Evolutionary conservation across 1,140 invertebrate species (phyloP).

Genomic region (Heliothis subflexa): DNA sequence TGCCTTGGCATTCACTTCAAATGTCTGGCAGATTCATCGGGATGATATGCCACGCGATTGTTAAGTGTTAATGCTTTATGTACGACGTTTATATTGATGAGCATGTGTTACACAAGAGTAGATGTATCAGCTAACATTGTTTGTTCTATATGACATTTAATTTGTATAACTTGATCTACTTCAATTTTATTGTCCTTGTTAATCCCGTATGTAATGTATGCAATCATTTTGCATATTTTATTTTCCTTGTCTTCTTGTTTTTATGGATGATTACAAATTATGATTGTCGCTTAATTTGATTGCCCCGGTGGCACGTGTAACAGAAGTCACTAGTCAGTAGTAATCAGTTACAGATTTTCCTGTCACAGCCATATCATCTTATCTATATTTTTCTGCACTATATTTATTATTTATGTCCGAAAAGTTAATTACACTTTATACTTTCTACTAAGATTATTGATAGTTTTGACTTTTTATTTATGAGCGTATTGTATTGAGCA

Average conservation of each 20-base stretch:
- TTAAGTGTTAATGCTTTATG: conserved; percentile 70
- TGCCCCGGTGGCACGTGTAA: conserved; percentile 22
- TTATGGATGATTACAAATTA: conserved; percentile 44
- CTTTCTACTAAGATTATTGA: background rate
- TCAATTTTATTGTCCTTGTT: background rate
- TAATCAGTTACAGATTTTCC: background rate
- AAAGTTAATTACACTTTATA: background rate
- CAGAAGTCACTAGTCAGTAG: too few relatives aligned
- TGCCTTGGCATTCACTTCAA: conserved; percentile 80
- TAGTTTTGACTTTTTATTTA: conserved; percentile 2
- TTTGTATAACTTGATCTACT: background rate
- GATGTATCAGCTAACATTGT: background rate
- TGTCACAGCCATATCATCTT: background rate
- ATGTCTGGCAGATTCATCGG: conserved; percentile 75
- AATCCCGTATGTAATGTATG: background rate
- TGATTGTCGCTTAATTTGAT: conserved; percentile 32
- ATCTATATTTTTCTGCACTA: background rate
- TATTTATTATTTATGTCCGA: background rate
- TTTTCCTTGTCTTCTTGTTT: conserved; percentile 13
- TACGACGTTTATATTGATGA: conserved; percentile 66
- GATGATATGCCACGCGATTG: conserved; percentile 73
- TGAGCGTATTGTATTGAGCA: conserved; percentile 61
- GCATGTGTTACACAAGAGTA: conserved; percentile 43
- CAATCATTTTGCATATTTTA: background rate
- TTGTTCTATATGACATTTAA: background rate